Evolutionary conservation across 2,113 vertebrate genomes (phyloP).

Genomic region (Petaurus breviceps): DNA sequence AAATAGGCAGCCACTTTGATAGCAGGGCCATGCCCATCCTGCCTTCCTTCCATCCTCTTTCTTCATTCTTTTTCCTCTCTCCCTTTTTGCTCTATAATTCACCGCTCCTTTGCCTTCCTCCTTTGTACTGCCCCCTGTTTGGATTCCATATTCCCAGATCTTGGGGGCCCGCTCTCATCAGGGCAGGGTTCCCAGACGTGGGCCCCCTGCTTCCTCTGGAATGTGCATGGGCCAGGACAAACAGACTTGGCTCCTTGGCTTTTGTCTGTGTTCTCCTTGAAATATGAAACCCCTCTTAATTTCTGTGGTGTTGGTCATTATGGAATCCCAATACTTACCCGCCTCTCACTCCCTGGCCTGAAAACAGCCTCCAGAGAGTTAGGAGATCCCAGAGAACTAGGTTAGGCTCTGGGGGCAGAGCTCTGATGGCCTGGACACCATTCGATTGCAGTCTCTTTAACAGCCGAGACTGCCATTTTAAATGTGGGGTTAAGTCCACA

Average conservation of each 20-base stretch:
- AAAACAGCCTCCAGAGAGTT: neutral
- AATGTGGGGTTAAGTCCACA: too few species aligned
- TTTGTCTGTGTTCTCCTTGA: conserved; percentile 34
- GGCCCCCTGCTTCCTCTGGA: neutral
- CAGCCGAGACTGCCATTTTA: neutral
- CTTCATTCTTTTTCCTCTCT: neutral
- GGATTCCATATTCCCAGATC: neutral
- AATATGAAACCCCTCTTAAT: conserved; percentile 44
- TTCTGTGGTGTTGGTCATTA: neutral
- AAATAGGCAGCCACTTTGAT: neutral
- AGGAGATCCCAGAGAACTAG: neutral
- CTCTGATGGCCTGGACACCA: neutral
- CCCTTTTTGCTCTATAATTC: neutral
- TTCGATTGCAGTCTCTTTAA: neutral
- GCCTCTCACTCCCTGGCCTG: neutral
- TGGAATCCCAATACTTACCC: neutral
- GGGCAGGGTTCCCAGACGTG: neutral
- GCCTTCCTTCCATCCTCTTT: neutral
- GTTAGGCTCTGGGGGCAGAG: neutral
- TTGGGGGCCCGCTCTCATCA: neutral
- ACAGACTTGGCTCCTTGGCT: neutral
- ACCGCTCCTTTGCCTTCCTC: neutral
- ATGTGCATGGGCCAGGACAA: neutral
- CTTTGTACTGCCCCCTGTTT: neutral
- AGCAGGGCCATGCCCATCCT: neutral